Percentiles rank a stretch among this genome's conserved stretches.
phyloP scores from a whole-genome alignment of 2,113 vertebrate species.

The Gallinago jamesoni region DNA sequence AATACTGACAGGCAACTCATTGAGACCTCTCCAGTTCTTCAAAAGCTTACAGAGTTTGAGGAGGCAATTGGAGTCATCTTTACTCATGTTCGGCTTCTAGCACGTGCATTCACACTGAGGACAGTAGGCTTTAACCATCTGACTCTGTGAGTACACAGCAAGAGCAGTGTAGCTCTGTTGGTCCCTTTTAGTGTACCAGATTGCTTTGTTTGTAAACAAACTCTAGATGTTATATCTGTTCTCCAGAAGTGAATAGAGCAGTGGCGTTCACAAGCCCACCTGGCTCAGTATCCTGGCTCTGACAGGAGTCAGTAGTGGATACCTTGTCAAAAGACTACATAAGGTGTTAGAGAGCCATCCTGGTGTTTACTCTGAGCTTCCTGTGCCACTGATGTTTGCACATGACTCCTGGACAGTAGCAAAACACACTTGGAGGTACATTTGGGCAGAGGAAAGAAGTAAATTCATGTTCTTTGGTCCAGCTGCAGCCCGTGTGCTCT shows the following conservation, averaged over 20 bases:
- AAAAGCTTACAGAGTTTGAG: conserved; percentile 94
- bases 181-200: not conserved
- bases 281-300: not conserved
- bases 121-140: conserved; percentile 99
- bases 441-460: not conserved
- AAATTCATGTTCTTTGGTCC: not conserved
- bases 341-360: not conserved
- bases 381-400: not conserved
- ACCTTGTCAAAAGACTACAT: not conserved
- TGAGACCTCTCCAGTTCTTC: conserved; percentile 96
- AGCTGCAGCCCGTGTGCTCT: not conserved
- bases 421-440: not conserved
- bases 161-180: not conserved
- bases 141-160: conserved; percentile 88
- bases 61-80: conserved; percentile 92
- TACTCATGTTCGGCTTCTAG: conserved; percentile 92
- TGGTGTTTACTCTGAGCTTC: not conserved
- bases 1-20: conserved; percentile 95
- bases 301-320: not conserved
- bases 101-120: conserved; percentile 93
- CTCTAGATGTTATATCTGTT: not conserved
- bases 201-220: not conserved
- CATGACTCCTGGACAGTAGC: not conserved
- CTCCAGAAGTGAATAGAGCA: not conserved
- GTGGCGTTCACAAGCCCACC: fast-evolving